Conservation (phyloP, 37 sponge, comb jelly and placozoan species). For the Beroe ovata region DNA sequence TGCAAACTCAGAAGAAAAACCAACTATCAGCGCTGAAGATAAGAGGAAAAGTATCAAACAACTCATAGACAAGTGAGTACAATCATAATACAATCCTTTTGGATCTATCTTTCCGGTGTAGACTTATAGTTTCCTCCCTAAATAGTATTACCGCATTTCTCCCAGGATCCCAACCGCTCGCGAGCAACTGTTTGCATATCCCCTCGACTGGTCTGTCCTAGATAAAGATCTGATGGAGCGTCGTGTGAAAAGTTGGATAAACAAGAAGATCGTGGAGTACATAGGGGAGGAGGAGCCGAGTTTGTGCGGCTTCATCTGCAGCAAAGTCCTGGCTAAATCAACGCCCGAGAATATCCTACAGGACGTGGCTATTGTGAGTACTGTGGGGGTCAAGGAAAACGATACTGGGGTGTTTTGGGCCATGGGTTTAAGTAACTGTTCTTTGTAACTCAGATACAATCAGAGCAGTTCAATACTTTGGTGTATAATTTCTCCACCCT, state of each 20-base stretch:
- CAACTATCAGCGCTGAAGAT: constrained; percentile 74
- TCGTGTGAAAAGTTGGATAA: constrained; percentile 91
- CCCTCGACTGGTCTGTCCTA: constrained; percentile 86
- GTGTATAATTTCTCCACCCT: no score
- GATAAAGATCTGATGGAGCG: constrained; percentile 90
- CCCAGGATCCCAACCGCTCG: constrained; percentile 83
- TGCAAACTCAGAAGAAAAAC: constrained; percentile 3
- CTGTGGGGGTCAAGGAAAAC: no score
- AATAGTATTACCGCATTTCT: no score
- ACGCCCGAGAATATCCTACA: constrained; percentile 53
- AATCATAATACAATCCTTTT: background rate
- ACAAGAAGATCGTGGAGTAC: constrained; percentile 96
- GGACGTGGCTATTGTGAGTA: constrained; percentile 59
- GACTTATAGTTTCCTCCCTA: background rate
- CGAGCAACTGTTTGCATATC: constrained; percentile 90
- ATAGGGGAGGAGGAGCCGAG: constrained; percentile 94
- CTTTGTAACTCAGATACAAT: no score
- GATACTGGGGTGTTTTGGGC: no score
- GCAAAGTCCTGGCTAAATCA: constrained; percentile 75
- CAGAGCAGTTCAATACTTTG: no score
- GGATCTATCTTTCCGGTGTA: background rate
- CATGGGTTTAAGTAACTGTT: no score
- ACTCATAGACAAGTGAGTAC: constrained; percentile 73
- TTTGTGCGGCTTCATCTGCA: constrained; percentile 90
- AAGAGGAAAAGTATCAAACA: constrained; percentile 85